These are phyloP conservation scores for Aratinga solstitialis DNA, from an alignment of 2,797 vertebrate genomes.

Conservation along the genomic window DNA sequence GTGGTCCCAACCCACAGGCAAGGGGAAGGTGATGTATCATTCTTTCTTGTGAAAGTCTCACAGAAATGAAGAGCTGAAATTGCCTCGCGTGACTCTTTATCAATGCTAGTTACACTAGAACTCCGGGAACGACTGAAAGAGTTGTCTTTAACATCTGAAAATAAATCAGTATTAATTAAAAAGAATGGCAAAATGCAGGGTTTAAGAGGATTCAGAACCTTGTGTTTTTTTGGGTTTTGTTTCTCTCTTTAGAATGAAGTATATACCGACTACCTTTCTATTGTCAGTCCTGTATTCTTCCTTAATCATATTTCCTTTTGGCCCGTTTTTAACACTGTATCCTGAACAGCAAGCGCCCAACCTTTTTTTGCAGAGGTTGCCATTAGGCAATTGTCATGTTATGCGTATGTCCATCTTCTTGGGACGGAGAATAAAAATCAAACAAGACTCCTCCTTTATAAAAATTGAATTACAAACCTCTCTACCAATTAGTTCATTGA, in stretches of 20 bases:
- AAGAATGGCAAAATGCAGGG: not conserved
- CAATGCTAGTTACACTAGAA: conserved; percentile 98
- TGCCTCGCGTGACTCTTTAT: conserved; percentile 93
- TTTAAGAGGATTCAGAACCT: not conserved
- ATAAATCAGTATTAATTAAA: conserved; percentile 43
- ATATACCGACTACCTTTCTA: not conserved
- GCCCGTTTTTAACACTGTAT: not conserved
- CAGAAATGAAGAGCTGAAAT: conserved; percentile 93
- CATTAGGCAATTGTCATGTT: not conserved
- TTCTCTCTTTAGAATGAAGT: not conserved
- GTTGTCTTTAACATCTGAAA: conserved; percentile 95
- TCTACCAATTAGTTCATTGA: not conserved
- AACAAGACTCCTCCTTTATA: not conserved
- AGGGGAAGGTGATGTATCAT: conserved; percentile 84
- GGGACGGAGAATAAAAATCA: not conserved
- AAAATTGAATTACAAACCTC: not conserved
- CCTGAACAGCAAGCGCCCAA: not conserved
- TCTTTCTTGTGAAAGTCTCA: conserved; percentile 91
- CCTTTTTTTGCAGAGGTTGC: not conserved
- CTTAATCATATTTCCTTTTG: not conserved
- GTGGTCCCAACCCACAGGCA: conserved; percentile 95
- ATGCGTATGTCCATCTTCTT: not conserved
- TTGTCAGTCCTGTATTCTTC: not conserved
- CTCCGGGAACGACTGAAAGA: conserved; percentile 98
- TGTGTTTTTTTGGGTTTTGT: not conserved